These are phyloP conservation scores for Eurytemora carolleeae DNA, from an alignment of 1,140 invertebrate species.

Conservation along the genomic window DNA sequence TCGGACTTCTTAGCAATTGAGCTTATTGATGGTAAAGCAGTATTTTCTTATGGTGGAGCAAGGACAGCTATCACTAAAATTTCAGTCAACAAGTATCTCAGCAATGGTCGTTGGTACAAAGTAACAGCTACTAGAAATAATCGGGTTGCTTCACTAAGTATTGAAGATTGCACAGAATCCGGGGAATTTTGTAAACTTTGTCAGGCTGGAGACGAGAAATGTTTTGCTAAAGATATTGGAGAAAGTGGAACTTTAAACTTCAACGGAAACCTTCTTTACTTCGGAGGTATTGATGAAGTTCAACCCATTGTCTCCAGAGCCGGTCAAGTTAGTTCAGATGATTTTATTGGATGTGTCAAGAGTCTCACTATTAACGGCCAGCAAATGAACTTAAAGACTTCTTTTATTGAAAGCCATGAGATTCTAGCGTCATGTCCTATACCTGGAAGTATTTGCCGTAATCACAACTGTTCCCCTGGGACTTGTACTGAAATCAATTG, in stretches of 20 bases:
- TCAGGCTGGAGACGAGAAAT: slow-evolving; percentile 48
- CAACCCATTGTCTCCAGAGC: slow-evolving; percentile 63
- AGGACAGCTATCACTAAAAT: slow-evolving; percentile 61
- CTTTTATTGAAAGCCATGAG: background rate
- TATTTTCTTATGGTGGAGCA: slow-evolving; percentile 72
- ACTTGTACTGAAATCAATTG: background rate
- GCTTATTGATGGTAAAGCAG: slow-evolving; percentile 51
- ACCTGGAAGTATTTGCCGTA: background rate
- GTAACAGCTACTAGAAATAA: slow-evolving; percentile 73
- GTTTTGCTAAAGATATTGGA: slow-evolving; percentile 39
- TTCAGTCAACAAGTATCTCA: slow-evolving; percentile 40
- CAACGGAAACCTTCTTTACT: slow-evolving; percentile 58
- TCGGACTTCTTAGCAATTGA: slow-evolving; percentile 83
- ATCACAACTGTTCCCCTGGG: background rate
- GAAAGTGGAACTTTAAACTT: slow-evolving; percentile 54
- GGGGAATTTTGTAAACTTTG: slow-evolving; percentile 68
- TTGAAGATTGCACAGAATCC: slow-evolving; percentile 37
- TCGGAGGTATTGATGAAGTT: slow-evolving; percentile 62
- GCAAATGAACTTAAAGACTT: slow-evolving; percentile 2
- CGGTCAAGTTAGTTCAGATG: slow-evolving; percentile 69
- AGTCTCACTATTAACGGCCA: slow-evolving; percentile 68
- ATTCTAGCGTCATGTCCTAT: background rate
- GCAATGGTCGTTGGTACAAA: slow-evolving; percentile 74
- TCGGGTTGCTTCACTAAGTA: slow-evolving; percentile 56
- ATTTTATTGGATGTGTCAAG: slow-evolving; percentile 78